phyloP scores from a whole-genome alignment of 2,113 vertebrate genomes.

The Cichladusa arquata region DNA sequence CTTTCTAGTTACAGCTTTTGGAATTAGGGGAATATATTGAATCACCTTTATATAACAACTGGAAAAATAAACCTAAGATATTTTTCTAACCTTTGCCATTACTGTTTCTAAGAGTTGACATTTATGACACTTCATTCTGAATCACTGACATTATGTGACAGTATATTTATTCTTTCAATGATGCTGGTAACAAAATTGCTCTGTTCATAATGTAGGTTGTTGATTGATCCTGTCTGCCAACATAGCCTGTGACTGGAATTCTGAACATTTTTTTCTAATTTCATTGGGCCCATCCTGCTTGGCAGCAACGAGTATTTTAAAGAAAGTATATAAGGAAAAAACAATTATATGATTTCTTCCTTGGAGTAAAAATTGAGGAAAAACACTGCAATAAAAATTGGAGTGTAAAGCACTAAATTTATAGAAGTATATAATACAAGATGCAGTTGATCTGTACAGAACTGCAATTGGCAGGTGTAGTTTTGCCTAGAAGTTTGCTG shows the following conservation, averaged over 20 bases:
- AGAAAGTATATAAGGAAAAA: not conserved
- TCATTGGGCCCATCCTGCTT: not conserved
- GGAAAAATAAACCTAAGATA: not conserved
- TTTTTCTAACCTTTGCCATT: not conserved
- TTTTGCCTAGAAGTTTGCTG: not conserved
- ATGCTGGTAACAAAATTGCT: not conserved
- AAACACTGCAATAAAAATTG: not conserved
- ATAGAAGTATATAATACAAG: not conserved
- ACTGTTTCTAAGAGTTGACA: not conserved
- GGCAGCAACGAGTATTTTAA: not conserved
- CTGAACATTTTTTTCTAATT: not conserved
- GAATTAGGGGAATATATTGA: not conserved
- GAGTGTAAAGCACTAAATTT: not conserved
- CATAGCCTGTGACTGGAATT: not conserved
- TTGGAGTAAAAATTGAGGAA: not conserved
- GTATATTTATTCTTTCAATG: not conserved
- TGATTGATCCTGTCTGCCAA: not conserved
- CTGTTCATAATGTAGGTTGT: not conserved
- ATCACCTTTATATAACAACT: not conserved
- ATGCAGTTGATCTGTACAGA: not conserved
- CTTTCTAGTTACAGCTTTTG: not conserved
- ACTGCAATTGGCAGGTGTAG: not conserved
- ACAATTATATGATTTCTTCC: not conserved
- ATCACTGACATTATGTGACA: not conserved
- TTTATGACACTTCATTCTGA: not conserved